phyloP scores from a whole-genome alignment of 2,797 vertebrate genomes.

The Tragopan temminckii region DNA sequence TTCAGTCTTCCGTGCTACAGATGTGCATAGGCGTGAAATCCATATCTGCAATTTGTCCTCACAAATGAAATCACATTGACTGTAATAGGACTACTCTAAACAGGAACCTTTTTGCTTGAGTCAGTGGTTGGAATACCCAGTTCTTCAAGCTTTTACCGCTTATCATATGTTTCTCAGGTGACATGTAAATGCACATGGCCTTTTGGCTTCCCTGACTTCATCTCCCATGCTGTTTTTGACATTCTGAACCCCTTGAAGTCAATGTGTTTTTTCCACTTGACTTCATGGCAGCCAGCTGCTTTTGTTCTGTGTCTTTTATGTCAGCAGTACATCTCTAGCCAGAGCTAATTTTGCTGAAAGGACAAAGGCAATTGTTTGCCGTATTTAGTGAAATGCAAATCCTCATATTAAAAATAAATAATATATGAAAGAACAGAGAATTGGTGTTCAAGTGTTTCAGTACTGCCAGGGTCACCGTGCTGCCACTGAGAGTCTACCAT shows the following conservation, averaged over 20 bases:
- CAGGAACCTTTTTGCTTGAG: neutral
- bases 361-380: neutral
- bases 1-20: neutral
- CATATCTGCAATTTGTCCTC: neutral
- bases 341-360: neutral
- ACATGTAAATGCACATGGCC: neutral
- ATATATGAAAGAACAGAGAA: neutral
- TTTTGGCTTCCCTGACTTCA: neutral
- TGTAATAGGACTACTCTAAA: neutral
- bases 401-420: too few species aligned
- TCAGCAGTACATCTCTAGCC: neutral
- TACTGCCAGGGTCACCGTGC: fast-evolving
- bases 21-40: neutral
- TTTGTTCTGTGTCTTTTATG: neutral
- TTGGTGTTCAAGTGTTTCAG: neutral
- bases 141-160: neutral
- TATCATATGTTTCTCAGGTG: neutral
- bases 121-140: neutral
- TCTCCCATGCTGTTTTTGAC: neutral
- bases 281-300: neutral
- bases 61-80: neutral
- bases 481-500: neutral
- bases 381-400: neutral
- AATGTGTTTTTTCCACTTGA: neutral
- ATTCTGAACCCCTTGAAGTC: neutral